Conservation (phyloP, 2,797 vertebrate genomes). For the Uromys caudimaculatus region DNA sequence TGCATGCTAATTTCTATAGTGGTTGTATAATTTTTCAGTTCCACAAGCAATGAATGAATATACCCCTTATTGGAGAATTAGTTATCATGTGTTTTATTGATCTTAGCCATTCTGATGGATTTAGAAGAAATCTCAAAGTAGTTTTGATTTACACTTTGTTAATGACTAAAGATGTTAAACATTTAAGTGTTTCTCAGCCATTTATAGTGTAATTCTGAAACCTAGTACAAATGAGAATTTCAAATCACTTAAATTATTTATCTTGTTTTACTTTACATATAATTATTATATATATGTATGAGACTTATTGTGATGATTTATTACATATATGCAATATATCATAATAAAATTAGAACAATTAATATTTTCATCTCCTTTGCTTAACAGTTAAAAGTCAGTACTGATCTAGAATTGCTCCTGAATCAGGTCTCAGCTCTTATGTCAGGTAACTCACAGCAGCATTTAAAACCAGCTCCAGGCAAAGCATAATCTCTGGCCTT, state of each 20-base stretch:
- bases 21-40: background rate
- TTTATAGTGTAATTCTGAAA: background rate
- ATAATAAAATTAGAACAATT: background rate
- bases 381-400: background rate
- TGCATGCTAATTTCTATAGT: background rate
- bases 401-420: background rate
- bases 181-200: background rate
- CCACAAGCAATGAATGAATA: background rate
- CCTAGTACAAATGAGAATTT: background rate
- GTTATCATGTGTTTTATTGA: background rate
- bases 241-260: background rate
- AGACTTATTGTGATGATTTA: background rate
- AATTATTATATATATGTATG: background rate
- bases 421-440: background rate
- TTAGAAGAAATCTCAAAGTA: background rate
- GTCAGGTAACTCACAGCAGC: background rate
- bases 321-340: background rate
- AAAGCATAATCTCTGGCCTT: background rate
- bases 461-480: background rate
- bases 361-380: background rate
- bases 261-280: background rate
- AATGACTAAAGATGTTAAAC: background rate
- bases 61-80: background rate
- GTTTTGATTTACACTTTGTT: background rate
- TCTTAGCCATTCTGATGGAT: background rate